These are phyloP conservation scores for Bimastos eiseni DNA, from an alignment of 2,888 invertebrate species.

Conservation along the genomic window DNA sequence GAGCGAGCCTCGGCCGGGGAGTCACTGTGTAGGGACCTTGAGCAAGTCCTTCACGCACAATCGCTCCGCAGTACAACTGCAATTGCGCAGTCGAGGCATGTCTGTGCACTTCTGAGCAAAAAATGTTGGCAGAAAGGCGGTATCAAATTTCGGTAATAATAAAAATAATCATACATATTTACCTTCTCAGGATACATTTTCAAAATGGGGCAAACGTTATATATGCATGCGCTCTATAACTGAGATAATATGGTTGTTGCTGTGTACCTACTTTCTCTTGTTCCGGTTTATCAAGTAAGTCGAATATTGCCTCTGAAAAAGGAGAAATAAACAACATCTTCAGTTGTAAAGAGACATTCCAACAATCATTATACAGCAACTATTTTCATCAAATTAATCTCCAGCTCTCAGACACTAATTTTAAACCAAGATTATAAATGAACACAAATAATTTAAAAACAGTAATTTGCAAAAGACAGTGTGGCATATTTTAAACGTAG, in stretches of 20 bases:
- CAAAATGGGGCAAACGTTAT: no score
- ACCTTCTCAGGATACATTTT: no score
- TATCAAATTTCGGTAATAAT: no score
- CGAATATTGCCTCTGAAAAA: conserved; percentile 67
- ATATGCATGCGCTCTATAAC: no score
- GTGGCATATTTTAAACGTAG: neutral
- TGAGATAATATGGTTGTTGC: neutral
- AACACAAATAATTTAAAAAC: neutral
- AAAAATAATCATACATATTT: no score
- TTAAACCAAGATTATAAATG: neutral
- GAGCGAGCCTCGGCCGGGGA: no score
- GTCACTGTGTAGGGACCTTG: no score
- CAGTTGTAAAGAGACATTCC: neutral
- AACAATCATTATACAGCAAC: neutral
- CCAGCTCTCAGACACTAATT: neutral
- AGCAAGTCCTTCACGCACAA: no score
- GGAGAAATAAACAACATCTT: conserved; percentile 15
- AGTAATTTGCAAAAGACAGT: neutral
- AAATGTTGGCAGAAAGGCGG: no score
- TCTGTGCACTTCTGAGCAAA: no score
- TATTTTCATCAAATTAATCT: neutral
- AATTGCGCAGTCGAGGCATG: no score
- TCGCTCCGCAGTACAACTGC: no score
- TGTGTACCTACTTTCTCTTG: conserved; percentile 73
- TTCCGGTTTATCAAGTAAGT: conserved; percentile 79